These are phyloP conservation scores for Paramormyrops kingsleyae DNA, from an alignment of 2,113 vertebrate species.

Conservation along the genomic window DNA sequence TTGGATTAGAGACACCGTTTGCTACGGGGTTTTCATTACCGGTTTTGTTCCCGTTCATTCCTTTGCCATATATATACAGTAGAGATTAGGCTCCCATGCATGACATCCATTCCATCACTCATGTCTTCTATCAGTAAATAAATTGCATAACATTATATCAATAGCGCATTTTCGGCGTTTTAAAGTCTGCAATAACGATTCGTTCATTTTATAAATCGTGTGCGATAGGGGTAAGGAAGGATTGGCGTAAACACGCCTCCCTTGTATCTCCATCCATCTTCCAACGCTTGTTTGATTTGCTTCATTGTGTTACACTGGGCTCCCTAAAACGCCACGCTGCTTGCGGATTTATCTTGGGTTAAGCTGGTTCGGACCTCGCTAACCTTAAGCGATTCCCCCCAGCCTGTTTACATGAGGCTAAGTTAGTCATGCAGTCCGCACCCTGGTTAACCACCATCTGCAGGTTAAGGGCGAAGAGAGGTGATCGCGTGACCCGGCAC, in stretches of 20 bases:
- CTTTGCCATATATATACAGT: neutral
- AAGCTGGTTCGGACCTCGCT: neutral
- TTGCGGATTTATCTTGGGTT: neutral
- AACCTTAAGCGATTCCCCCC: neutral
- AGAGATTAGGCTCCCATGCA: neutral
- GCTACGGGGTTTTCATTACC: neutral
- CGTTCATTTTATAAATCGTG: neutral
- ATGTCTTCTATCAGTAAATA: neutral
- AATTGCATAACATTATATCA: neutral
- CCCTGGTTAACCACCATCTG: neutral
- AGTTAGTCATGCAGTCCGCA: neutral
- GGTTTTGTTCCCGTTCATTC: neutral
- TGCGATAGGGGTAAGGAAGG: neutral
- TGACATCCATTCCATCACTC: neutral
- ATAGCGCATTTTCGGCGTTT: neutral
- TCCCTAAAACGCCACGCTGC: neutral
- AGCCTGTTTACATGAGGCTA: neutral
- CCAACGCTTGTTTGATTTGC: neutral
- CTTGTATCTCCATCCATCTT: neutral
- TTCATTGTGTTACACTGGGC: neutral
- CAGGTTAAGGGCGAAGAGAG: neutral
- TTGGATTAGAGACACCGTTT: neutral
- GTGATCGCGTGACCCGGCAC: neutral
- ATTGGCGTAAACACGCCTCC: neutral
- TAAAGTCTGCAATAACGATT: neutral